Evolutionary conservation across 2,888 invertebrate species (phyloP).

Genomic region (Serripes groenlandicus): DNA sequence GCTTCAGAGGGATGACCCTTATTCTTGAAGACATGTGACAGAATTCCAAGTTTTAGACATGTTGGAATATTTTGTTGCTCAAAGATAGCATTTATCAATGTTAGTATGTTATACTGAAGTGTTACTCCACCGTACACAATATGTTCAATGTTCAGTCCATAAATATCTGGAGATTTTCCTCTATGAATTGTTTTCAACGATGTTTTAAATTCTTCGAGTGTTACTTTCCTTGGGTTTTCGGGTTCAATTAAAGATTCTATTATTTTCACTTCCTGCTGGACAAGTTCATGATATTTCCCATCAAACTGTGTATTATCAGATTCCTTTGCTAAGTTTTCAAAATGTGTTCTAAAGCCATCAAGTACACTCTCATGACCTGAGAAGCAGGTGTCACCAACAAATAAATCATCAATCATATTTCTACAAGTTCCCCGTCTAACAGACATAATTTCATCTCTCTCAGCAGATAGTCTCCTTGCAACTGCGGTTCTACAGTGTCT

Average conservation of each 20-base stretch:
- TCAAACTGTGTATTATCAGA: neutral
- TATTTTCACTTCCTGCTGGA: neutral
- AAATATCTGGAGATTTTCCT: conserved; percentile 19
- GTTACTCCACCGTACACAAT: neutral
- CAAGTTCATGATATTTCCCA: neutral
- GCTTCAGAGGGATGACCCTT: conserved; percentile 3
- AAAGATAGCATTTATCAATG: conserved; percentile 19
- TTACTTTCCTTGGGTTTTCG: neutral
- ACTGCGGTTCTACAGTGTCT: too few species aligned
- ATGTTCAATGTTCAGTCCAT: conserved; percentile 12
- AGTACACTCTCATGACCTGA: too few species aligned
- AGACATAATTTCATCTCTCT: too few species aligned
- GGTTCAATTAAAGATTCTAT: neutral
- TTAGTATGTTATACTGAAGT: neutral
- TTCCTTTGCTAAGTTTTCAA: conserved; percentile 20
- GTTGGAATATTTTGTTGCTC: neutral
- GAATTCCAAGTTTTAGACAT: too few species aligned
- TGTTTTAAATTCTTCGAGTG: too few species aligned
- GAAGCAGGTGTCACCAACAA: too few species aligned
- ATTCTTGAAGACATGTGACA: too few species aligned
- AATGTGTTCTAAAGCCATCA: conserved; percentile 16
- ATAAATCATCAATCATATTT: too few species aligned
- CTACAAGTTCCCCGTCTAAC: too few species aligned
- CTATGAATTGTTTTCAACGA: too few species aligned
- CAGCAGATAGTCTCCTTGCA: too few species aligned